A percentile compares a stretch with the other conserved stretches of the same genome.
These are phyloP conservation scores for Astreopora myriophthalma DNA, from an alignment of 64 coral and sea anemone genomes.

Conservation along the genomic window DNA sequence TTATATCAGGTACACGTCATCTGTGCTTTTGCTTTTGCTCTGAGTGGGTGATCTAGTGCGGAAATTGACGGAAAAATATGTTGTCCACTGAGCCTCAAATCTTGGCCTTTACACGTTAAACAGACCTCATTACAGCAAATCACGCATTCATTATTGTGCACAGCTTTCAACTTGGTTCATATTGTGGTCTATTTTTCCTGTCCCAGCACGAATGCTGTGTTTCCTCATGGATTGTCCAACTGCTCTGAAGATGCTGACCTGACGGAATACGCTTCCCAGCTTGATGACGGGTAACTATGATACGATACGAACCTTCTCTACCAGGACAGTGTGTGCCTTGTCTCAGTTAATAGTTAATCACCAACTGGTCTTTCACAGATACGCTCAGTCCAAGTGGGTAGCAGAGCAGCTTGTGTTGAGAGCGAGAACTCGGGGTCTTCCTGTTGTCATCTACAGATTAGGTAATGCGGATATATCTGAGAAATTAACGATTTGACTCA, in stretches of 20 bases:
- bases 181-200: background rate
- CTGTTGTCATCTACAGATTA: constrained; percentile 82
- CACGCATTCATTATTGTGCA: background rate
- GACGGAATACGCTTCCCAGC: constrained; percentile 42
- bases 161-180: background rate
- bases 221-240: constrained; percentile 85
- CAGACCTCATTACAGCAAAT: background rate
- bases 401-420: constrained; percentile 86
- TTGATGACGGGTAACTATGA: constrained; percentile 72
- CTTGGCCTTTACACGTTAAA: background rate
- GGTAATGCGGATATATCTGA: background rate
- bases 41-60: too few species aligned
- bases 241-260: constrained; percentile 91
- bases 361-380: constrained; percentile 2
- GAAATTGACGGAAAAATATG: too few species aligned
- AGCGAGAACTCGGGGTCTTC: constrained; percentile 75
- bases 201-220: constrained; percentile 85
- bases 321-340: too few species aligned
- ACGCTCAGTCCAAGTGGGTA: constrained; percentile 95
- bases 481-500: too few species aligned
- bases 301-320: background rate
- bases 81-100: too few species aligned
- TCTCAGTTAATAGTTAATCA: too few species aligned
- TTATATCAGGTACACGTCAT: constrained; percentile 72
- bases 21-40: background rate